Percentiles rank a stretch among this genome's conserved stretches.
Evolutionary conservation across 2,113 vertebrate species (phyloP).

Genomic region (Falco punctatus): DNA sequence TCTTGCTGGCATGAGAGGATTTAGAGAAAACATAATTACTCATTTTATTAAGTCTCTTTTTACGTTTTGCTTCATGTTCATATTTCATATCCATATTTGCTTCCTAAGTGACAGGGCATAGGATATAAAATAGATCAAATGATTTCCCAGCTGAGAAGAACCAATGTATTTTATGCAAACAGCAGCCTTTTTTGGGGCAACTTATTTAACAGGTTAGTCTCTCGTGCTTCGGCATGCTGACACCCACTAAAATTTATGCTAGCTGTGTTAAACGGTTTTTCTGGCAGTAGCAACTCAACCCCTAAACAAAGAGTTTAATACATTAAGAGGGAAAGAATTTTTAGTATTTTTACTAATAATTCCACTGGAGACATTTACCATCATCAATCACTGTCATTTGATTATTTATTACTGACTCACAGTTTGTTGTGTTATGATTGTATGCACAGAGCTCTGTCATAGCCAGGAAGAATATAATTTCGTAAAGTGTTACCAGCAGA

Average conservation of each 20-base stretch:
- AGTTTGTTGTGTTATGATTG: background rate
- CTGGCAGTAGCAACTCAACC: conserved; percentile 3
- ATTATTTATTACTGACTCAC: conserved; percentile 11
- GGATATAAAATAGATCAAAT: conserved; percentile 24
- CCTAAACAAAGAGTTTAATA: background rate
- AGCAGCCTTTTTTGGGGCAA: conserved; percentile 2
- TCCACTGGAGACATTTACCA: background rate
- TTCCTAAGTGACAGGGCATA: background rate
- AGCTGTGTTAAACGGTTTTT: conserved; percentile 23
- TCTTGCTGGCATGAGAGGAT: conserved; percentile 6
- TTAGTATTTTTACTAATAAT: conserved; percentile 13
- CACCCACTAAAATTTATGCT: background rate
- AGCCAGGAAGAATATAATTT: background rate
- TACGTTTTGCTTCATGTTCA: conserved; percentile 3
- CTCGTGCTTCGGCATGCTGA: background rate
- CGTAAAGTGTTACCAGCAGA: background rate
- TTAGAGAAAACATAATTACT: conserved; percentile 36
- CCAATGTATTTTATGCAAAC: background rate
- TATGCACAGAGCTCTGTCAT: background rate
- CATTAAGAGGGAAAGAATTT: conserved; percentile 34
- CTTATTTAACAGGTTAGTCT: background rate
- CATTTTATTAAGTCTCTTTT: conserved; percentile 39
- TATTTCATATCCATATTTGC: conserved; percentile 30
- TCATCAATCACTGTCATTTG: background rate
- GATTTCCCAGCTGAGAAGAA: conserved; percentile 23